Base-by-base conservation (phyloP, 2,797 vertebrate genomes). In the Eulemur albifrons region DNA sequence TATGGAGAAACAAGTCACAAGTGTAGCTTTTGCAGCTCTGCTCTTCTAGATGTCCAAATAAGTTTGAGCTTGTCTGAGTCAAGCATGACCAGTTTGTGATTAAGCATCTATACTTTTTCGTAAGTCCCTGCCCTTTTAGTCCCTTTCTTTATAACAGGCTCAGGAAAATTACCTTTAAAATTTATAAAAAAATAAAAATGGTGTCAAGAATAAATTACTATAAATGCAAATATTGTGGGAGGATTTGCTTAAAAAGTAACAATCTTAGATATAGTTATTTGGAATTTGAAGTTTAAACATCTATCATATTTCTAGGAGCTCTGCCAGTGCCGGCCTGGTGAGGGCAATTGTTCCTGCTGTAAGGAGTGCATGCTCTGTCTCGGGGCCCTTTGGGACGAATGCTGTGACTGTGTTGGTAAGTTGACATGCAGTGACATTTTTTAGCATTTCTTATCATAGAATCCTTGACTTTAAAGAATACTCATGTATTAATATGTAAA, bases 291-390 rank as follows among this genome's bases (percentile, higher is more conserved):
- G 70, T 80, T 87, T 40, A 59, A 65, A 75, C 10, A 87, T 95
- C 92, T 87, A 4, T 80, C 92, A 79, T 96, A 83, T 97, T 98
- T 98, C 18, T 98, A 99, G 99, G 99, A 99, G 98, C 99, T 99
- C 97, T 99, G 99, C 98, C 99, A 99, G 98, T 99, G 99, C 97
- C 99, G 99, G 52, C 99, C 99, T 0, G 99, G 99, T 1, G 99
- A 99, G 92, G 99, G 99, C 80, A 99, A 99, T 98, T 99, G 99
- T 75, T 99, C 99, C 40, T 99, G 99, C 98, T 99, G 99, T 96
- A 99, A 99, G 94, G 99, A 99, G 97, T 99, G 99, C 97, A 99
- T 99, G 99, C 99, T 99, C 98, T 99, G 99, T 96, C 99, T 99
- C 86, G 99, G 99, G 90, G 99, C 99, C 12, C 99, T 99, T 10